Base-by-base conservation (phyloP, 2,888 invertebrate genomes). In the Lasioglossum zephyrum region DNA sequence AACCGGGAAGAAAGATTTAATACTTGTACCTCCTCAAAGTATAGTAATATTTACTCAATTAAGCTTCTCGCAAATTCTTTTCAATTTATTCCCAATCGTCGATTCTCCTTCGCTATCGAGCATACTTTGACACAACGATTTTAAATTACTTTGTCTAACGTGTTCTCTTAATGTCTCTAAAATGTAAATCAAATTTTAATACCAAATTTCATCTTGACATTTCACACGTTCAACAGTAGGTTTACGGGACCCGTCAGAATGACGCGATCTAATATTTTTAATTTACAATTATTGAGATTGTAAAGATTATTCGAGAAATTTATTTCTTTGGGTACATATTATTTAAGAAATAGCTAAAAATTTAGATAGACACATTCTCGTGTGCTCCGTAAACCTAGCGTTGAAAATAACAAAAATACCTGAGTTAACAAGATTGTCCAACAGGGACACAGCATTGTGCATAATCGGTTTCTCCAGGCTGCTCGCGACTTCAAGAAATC, bases 381-480 rank as follows among this genome's bases (percentile, higher is more conserved):
- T 9, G n/a, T n/a, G 57, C 11, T 4, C 57, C n/a, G 11, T 57
- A 57, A 57, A 57, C 57, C 57, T n/a, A n/a, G 57, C n/a, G 11
- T 57, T 16, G 49, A 44, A 77, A 22, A 22, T 63, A 63, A 22
- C 11, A 9, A 49, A 49, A 49, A 57, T 90, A 94, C 94, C 94
- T 89, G 93, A 93, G 85, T 96, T 96, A 6, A 95, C 93, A 0
- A 96, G 95, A 11, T 96, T 95, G 73, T 96, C 95, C 1, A 96
- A 92, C 75, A 96, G 95, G 1, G 96, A 95, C 0, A 96, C 86
- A 8, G 96, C 92, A 91, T 96, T 96, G 88, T 96, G 95, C 0
- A 96, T 95, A 1, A 96, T 96, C 81, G 96, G 95, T 1, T 95
- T 88, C 0, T 96, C 96, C 93, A 96, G 95, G 90, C 95, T 96